Conservation (phyloP, 2,888 invertebrate species). For the Bombylius major region DNA sequence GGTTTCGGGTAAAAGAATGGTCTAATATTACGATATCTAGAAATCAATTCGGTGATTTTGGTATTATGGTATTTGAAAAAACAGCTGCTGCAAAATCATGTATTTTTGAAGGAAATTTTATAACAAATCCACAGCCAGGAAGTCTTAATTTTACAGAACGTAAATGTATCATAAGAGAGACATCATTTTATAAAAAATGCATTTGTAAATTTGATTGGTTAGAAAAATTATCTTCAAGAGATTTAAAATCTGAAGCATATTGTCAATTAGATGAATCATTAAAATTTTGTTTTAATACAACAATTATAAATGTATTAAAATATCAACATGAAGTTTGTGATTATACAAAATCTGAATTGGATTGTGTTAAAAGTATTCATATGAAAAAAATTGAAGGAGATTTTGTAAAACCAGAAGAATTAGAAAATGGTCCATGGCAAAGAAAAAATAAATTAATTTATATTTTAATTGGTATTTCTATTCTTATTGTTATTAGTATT, state of each 20-base stretch:
- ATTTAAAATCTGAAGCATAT: constrained; percentile 29
- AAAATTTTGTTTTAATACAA: constrained; percentile 27
- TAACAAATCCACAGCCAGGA: constrained; percentile 23
- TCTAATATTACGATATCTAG: constrained; percentile 24
- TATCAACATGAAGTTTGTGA: constrained; percentile 31
- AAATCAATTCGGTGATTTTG: constrained; percentile 29
- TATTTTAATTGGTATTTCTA: constrained; percentile 6
- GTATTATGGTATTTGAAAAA: constrained; percentile 23
- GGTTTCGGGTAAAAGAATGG: constrained; percentile 29
- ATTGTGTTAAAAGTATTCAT: constrained; percentile 24
- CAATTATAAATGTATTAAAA: constrained; percentile 25
- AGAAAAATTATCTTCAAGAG: constrained; percentile 23
- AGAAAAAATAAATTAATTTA: constrained; percentile 6
- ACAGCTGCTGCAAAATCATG: constrained; percentile 20
- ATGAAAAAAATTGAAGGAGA: constrained; percentile 23
- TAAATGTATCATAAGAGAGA: constrained; percentile 26
- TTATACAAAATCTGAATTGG: constrained; percentile 21
- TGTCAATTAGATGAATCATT: constrained; percentile 25
- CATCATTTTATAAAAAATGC: constrained; percentile 25
- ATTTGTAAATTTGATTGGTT: constrained; percentile 28
- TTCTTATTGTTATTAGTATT: constrained; percentile 10
- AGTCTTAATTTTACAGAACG: constrained; percentile 29
- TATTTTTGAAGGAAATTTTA: constrained; percentile 28
- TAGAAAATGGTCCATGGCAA: constrained; percentile 12
- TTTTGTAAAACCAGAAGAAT: constrained; percentile 25